phyloP scores from a whole-genome alignment of 1,140 invertebrate genomes.

The Conus betulinus region DNA sequence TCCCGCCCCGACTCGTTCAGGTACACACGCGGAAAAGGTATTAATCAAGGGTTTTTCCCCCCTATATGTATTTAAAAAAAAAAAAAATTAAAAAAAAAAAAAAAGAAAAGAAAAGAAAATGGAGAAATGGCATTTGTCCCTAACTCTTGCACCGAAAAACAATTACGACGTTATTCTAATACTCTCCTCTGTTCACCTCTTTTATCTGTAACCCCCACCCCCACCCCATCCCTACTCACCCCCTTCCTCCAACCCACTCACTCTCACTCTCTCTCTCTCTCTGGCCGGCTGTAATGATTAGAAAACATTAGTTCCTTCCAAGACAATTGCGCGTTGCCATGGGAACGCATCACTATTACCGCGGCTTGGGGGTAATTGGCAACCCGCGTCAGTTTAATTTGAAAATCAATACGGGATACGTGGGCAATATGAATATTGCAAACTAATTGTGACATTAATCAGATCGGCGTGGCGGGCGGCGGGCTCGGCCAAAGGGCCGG shows the following conservation, averaged over 20 bases:
- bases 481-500: neutral
- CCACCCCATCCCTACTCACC: neutral
- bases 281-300: constrained; percentile 15
- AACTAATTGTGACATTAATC: constrained; percentile 34
- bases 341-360: constrained; percentile 12
- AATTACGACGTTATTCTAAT: neutral
- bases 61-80: neutral
- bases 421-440: constrained; percentile 31
- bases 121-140: neutral
- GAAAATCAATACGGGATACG: constrained; percentile 29
- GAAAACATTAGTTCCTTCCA: constrained; percentile 32
- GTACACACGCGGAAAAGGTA: too few species aligned
- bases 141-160: constrained; percentile 1
- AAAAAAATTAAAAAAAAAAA: neutral
- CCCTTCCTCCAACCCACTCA: neutral
- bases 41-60: too few species aligned
- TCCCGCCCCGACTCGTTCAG: too few species aligned
- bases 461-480: constrained; percentile 7
- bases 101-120: neutral
- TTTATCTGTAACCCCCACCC: neutral
- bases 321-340: constrained; percentile 31
- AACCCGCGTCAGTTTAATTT: constrained; percentile 31
- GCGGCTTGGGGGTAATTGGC: constrained; percentile 21
- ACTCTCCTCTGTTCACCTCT: neutral
- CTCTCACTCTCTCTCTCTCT: neutral